Base-by-base conservation (phyloP, 2,797 vertebrate species). In the Diplodus puntazzo region DNA sequence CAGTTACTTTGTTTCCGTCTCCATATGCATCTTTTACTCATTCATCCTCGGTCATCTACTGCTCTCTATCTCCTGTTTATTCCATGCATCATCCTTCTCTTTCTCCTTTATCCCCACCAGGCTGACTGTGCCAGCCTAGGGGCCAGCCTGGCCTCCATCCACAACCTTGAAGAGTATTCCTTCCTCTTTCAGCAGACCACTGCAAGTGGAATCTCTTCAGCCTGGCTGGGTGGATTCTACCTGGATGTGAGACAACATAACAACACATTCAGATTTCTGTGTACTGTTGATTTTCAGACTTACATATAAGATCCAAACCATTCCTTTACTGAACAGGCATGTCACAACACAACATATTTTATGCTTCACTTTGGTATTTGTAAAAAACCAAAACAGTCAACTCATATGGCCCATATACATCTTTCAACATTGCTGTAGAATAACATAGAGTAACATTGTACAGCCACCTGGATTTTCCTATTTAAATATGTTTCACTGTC, bases 211-310 rank as follows among this genome's bases (percentile, higher is more conserved):
- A 0, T 1, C 43, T 11, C 8, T 58, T 0, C 17, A 20, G 0
- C 54, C n/a, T 80, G 82, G 82, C 65, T 84, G 30, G 82, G 77
- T 21, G 77, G 82, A 55, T 65, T 83, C 39, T 79, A 62, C 67
- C 11, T 83, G 3, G 30, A 57, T 3, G 77, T 84, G 45, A 79
- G 61, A 55, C 8, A 2, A 55, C 27, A 16, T 17, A 65, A 30
- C 45, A 61, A 5, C 30, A 48, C n/a, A 23, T 60, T 52, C 13
- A 11, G 9, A 49, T 42, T 25, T 55, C 49, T 64, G 23, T 46
- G 50, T 13, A 21, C 16, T 53, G 14, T 20, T 59, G n/a, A 42
- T 39, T 52, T 27, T 43, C 34, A 52, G 8, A 39, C 25, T 65
- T 20, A n/a, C n/a, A 45, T 23, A 53, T 16, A 1, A 62, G 43